phyloP scores from a whole-genome alignment of 2,797 vertebrate genomes.

The Capromys pilorides region DNA sequence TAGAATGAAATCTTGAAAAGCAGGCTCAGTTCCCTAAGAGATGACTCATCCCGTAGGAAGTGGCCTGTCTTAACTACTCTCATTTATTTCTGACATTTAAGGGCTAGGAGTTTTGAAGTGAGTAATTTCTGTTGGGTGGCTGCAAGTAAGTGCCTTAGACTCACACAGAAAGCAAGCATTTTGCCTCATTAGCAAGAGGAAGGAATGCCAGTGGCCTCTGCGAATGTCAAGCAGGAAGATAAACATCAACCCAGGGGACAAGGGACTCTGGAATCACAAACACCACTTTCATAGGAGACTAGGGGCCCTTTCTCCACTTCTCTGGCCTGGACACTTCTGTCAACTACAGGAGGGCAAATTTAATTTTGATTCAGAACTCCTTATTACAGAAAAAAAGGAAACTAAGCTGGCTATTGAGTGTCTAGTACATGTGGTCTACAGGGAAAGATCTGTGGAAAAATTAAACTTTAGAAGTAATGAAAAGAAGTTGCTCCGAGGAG shows the following conservation, averaged over 20 bases:
- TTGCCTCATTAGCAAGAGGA: not conserved
- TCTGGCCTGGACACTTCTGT: not conserved
- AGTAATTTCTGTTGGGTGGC: slow-evolving; percentile 71
- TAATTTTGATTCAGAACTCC: not conserved
- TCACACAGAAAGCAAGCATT: slow-evolving; percentile 58
- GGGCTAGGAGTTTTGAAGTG: slow-evolving; percentile 70
- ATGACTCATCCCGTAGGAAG: slow-evolving; percentile 75
- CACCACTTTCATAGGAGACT: not conserved
- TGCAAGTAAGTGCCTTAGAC: slow-evolving; percentile 61
- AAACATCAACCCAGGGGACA: not conserved
- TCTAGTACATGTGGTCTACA: not conserved
- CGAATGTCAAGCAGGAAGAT: slow-evolving; percentile 56
- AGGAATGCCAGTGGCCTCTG: slow-evolving; percentile 51
- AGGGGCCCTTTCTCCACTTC: not conserved
- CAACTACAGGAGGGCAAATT: not conserved
- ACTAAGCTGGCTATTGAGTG: not conserved
- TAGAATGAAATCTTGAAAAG: slow-evolving; percentile 73
- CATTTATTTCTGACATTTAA: slow-evolving; percentile 78
- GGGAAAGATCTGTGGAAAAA: not conserved
- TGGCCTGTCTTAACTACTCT: slow-evolving; percentile 60
- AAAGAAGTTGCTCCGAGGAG: not conserved
- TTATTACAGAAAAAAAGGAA: not conserved
- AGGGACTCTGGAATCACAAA: rapidly evolving
- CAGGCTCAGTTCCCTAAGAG: slow-evolving; percentile 49
- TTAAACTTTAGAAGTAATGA: slow-evolving; percentile 25